A percentile compares a stretch with the other conserved stretches of the same genome.
phyloP scores from a whole-genome alignment of 2,888 invertebrate genomes.

The Pterobdella sp. region DNA sequence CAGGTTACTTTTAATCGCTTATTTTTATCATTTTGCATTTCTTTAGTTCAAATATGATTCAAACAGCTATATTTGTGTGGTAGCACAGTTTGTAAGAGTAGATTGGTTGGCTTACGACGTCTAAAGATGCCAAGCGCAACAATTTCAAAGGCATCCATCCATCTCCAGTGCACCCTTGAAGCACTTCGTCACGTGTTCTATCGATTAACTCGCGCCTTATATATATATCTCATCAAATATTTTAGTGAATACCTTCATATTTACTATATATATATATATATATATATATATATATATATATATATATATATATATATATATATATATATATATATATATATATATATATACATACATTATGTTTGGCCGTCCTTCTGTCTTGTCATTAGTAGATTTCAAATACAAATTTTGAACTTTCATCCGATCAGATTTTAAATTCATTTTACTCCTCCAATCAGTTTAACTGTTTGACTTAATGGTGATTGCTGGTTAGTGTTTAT shows the following conservation, averaged over 20 bases:
- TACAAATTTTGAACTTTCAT: neutral
- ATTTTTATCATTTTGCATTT: too few relatives aligned
- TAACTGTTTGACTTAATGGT: neutral
- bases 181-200: neutral
- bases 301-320: neutral
- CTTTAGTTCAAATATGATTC: too few relatives aligned
- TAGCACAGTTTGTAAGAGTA: too few relatives aligned
- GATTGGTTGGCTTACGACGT: too few relatives aligned
- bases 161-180: neutral
- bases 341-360: neutral
- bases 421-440: neutral
- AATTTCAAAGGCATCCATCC: neutral
- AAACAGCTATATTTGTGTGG: too few relatives aligned
- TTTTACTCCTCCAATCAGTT: neutral
- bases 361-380: neutral
- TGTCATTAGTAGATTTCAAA: neutral
- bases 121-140: too few relatives aligned
- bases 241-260: neutral
- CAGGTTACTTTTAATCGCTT: too few relatives aligned
- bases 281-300: neutral
- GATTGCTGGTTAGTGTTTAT: conserved; percentile 7
- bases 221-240: neutral
- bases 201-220: neutral
- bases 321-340: neutral
- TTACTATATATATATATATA: conserved; percentile 1